These are phyloP conservation scores for Leptosomus discolor DNA, from an alignment of 2,113 vertebrate species.

Conservation along the genomic window DNA sequence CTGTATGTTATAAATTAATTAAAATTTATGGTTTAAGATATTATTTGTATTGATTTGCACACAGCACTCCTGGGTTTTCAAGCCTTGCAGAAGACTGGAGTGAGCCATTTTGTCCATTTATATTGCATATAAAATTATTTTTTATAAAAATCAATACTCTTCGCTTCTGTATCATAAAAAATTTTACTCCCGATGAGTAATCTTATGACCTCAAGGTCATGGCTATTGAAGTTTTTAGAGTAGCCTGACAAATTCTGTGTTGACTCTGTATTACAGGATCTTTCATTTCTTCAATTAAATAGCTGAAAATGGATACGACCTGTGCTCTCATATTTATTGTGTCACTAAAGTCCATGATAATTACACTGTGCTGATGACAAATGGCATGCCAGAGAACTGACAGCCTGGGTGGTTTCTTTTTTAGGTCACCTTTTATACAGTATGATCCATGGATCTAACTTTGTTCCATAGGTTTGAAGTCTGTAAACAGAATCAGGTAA, in stretches of 20 bases:
- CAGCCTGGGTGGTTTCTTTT: not conserved
- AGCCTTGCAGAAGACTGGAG: not conserved
- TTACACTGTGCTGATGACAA: constrained; percentile 61
- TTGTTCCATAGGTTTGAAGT: not conserved
- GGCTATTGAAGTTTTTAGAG: constrained; percentile 35
- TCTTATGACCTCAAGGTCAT: constrained; percentile 55
- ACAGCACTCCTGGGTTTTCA: not conserved
- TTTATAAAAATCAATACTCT: constrained; percentile 45
- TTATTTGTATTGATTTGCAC: constrained; percentile 5
- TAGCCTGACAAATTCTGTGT: constrained; percentile 49
- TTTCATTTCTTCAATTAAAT: constrained; percentile 73
- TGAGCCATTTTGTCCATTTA: not conserved
- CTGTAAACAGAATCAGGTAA: not conserved
- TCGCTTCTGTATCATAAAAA: constrained; percentile 30
- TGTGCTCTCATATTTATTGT: constrained; percentile 54
- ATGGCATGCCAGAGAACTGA: not conserved
- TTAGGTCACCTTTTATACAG: not conserved
- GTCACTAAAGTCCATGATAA: constrained; percentile 56
- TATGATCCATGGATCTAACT: not conserved
- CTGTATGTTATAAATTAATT: not conserved
- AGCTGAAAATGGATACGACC: constrained; percentile 67
- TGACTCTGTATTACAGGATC: constrained; percentile 36
- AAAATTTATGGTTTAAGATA: not conserved
- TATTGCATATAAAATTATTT: constrained; percentile 5
- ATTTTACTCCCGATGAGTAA: constrained; percentile 33